phyloP scores from a whole-genome alignment of 2,113 vertebrate species.

The Bombycilla garrulus region DNA sequence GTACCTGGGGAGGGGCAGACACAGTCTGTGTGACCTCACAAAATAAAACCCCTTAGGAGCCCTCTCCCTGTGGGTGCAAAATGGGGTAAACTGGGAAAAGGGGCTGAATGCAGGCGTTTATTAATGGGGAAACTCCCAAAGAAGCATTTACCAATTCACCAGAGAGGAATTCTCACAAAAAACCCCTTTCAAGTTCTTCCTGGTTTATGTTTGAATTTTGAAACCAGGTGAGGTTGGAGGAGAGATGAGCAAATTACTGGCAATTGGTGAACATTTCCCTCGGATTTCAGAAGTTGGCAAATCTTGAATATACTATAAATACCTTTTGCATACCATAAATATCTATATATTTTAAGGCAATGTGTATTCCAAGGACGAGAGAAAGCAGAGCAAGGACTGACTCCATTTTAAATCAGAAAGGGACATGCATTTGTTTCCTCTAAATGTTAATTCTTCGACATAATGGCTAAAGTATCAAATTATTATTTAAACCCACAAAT shows the following conservation, averaged over 20 bases:
- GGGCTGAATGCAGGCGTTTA: background rate
- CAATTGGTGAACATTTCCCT: background rate
- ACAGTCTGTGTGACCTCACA: background rate
- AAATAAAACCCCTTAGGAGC: background rate
- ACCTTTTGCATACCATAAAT: background rate
- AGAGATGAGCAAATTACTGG: background rate
- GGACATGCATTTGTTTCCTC: background rate
- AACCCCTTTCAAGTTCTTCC: background rate
- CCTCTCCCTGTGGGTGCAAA: background rate
- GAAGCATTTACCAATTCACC: background rate
- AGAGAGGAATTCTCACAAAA: background rate
- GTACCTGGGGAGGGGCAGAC: background rate
- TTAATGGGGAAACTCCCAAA: background rate
- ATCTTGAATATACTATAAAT: background rate
- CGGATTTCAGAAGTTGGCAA: background rate
- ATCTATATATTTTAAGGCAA: background rate
- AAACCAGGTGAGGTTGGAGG: background rate
- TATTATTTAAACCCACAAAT: background rate
- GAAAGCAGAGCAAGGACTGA: background rate
- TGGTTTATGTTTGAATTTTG: background rate
- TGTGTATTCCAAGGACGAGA: background rate
- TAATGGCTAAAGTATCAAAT: background rate
- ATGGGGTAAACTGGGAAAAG: background rate
- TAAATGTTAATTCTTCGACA: background rate
- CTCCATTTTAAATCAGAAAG: background rate